A percentile compares a stretch with the other conserved stretches of the same genome.
Conservation (phyloP, 2,888 invertebrate species). For the Colostygia pectinataria region DNA sequence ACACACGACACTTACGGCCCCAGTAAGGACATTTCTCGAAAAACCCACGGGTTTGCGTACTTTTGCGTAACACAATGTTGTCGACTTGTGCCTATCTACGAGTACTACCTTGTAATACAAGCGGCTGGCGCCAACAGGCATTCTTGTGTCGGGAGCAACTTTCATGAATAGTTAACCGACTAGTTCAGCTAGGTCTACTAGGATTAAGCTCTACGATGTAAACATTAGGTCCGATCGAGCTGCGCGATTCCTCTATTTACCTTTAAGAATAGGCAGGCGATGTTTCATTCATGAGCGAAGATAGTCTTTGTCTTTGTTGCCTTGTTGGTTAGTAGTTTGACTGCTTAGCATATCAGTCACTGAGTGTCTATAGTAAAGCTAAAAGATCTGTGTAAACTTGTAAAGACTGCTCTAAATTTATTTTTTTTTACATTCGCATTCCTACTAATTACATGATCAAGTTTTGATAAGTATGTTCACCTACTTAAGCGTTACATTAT, state of each 20-base stretch:
- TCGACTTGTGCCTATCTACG: conserved; percentile 14
- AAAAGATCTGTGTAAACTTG: neutral
- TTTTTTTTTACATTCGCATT: no score
- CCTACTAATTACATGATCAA: no score
- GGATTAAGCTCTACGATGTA: conserved; percentile 49
- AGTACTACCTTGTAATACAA: conserved; percentile 24
- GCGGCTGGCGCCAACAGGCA: conserved; percentile 68
- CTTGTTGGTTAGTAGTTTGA: neutral
- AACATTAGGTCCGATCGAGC: conserved; percentile 47
- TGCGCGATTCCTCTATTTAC: conserved; percentile 38
- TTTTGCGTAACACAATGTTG: conserved; percentile 25
- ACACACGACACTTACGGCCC: conserved; percentile 2
- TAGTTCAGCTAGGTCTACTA: conserved; percentile 62
- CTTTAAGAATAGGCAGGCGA: conserved; percentile 40
- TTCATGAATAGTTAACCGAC: conserved; percentile 77
- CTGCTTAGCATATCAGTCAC: conserved; percentile 25
- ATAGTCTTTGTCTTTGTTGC: conserved; percentile 21
- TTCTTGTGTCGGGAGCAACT: conserved; percentile 74
- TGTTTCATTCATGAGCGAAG: conserved; percentile 41
- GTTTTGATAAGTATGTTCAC: no score
- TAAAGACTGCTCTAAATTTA: no score
- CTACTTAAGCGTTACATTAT: no score
- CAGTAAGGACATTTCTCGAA: conserved; percentile 12
- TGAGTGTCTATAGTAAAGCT: conserved; percentile 11
- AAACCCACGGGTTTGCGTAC: conserved; percentile 6